Evolutionary conservation across 2,888 invertebrate species (phyloP).

Genomic region (Sphaerophoria rueppellii): DNA sequence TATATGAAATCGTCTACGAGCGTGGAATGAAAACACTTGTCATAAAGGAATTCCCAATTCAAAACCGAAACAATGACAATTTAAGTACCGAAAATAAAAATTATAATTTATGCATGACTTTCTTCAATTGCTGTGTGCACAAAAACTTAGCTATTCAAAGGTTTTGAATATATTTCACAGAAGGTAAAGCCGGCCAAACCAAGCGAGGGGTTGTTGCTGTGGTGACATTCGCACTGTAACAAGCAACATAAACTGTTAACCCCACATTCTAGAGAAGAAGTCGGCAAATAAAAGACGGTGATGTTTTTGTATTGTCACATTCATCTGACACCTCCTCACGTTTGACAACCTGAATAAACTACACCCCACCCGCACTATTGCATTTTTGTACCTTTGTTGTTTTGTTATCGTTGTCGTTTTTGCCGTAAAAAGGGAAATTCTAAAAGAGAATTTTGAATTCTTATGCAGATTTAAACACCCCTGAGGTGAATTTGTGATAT

Average conservation of each 20-base stretch:
- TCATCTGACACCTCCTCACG: constrained; percentile 1
- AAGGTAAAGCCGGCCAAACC: not conserved
- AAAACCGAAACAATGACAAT: constrained; percentile 60
- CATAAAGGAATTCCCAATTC: constrained; percentile 39
- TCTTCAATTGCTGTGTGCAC: not conserved
- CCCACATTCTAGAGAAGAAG: not conserved
- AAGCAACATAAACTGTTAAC: constrained; percentile 34
- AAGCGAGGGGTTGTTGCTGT: constrained; percentile 24
- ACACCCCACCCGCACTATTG: not conserved
- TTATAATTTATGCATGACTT: constrained; percentile 18
- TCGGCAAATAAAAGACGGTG: constrained; percentile 36
- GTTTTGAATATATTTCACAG: constrained; percentile 12
- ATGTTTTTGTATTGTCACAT: constrained; percentile 38
- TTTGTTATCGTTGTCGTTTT: not conserved
- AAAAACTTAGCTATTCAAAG: constrained; percentile 6
- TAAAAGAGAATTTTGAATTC: constrained; percentile 57
- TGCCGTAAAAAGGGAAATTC: constrained; percentile 27
- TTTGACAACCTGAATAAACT: not conserved
- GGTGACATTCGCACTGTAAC: constrained; percentile 32
- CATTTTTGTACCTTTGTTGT: constrained; percentile 1
- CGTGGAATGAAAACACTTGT: constrained; percentile 52
- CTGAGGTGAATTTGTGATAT: constrained; percentile 42
- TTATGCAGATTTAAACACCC: constrained; percentile 63
- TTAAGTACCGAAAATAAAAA: constrained; percentile 51
- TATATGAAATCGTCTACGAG: constrained; percentile 35